Base-by-base conservation (phyloP, 2,113 vertebrate species). In the Phylloscopus trochilus region DNA sequence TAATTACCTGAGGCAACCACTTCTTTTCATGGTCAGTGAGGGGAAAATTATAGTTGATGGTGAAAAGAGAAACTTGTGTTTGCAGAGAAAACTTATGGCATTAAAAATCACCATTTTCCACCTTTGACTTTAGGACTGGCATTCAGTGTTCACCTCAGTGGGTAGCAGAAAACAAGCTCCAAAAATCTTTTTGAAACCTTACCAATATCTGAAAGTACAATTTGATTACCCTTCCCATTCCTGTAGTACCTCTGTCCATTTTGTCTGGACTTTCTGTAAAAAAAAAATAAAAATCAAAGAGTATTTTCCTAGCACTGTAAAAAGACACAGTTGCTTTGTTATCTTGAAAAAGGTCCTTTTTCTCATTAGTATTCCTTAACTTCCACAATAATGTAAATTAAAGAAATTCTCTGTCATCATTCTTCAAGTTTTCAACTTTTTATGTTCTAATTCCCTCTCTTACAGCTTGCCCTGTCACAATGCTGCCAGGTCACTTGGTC, bases 1-100 rank as follows among this genome's bases (percentile, higher is more conserved):
- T 93, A 93, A 97, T 96, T 95, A 94, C 92, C 96, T 44, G 82
- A 90, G 85, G 87, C 92, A 95, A 95, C 39, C 79, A 69, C 37
- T 96, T 93, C 78, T 90, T 95, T 97, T 92, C 92, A 62, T 84
- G 56, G 77, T 85, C 86, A 96, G 37, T 53, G 52, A 95, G 59
- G 55, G 81, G 88, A 95, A 97, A 89, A 95, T 56, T 79, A 88
- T 58, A 43, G 56, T 49, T 88, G 85, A 76, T 68, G 35, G 20
- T 49, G 59, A 96, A 96, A 68, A 78, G 31, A 64, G 52, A 30
- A 79, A 63, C 52, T 91, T 59, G 9, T 52, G 23, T 84, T 89
- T 89, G 68, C 17, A 58, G 72, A 67, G 47, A 49, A 74, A 81
- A 22, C 81, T 72, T 53, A 85, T 16, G 0, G 58, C n/a, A 68